phyloP scores from a whole-genome alignment of 2,113 vertebrate species.

The Potamarius usumacintae region DNA sequence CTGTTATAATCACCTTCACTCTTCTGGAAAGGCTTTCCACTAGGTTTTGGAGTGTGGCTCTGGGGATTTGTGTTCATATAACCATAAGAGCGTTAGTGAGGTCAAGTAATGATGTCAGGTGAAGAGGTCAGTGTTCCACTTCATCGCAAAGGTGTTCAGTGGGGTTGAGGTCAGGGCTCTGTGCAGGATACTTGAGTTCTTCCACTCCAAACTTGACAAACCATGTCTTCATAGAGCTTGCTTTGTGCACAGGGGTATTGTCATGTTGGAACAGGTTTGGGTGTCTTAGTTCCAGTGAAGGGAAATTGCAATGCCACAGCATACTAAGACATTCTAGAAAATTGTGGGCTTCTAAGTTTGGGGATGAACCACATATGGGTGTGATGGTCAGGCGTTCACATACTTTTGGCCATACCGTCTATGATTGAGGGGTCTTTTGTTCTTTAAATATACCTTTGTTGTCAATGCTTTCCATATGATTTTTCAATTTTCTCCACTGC shows the following conservation, averaged over 20 bases:
- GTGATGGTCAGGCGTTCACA: background rate
- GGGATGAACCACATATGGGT: background rate
- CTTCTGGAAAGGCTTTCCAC: background rate
- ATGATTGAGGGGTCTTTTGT: background rate
- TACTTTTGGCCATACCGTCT: background rate
- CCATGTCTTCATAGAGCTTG: too few relatives aligned
- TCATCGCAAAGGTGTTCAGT: background rate
- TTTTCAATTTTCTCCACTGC: constrained; percentile 93
- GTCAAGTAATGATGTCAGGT: background rate
- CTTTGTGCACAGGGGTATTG: too few relatives aligned
- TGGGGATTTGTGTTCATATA: background rate
- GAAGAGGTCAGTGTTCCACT: background rate
- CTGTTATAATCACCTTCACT: background rate
- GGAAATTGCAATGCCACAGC: too few relatives aligned
- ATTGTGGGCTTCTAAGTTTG: background rate
- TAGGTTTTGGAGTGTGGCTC: background rate
- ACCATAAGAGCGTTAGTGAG: background rate
- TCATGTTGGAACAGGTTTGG: too few relatives aligned
- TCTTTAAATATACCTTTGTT: constrained; percentile 80
- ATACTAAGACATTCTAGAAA: too few relatives aligned
- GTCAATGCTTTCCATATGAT: constrained; percentile 89
- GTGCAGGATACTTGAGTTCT: too few relatives aligned
- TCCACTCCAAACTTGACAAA: too few relatives aligned
- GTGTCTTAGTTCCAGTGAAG: too few relatives aligned
- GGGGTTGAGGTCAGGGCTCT: background rate